Evolutionary conservation across 1,140 invertebrate species (phyloP).

Genomic region (Diploscapter pachys): DNA sequence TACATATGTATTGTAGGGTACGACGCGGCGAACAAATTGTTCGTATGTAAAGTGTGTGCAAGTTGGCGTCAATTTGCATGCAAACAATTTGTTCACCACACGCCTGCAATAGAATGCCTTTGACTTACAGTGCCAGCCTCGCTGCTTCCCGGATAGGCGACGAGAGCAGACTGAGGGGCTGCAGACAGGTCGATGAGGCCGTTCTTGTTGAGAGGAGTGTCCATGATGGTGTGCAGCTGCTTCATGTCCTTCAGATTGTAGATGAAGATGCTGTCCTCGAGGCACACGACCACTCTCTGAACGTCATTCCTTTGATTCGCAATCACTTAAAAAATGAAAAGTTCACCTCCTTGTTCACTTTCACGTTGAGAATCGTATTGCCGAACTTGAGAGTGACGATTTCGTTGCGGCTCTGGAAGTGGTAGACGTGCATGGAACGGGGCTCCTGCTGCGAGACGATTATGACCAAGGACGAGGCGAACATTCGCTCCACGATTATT

Average conservation of each 20-base stretch:
- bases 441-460: slow-evolving; percentile 86
- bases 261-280: slow-evolving; percentile 95
- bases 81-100: background rate
- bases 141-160: slow-evolving; percentile 83
- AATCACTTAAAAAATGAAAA: background rate
- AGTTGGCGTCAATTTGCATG: slow-evolving; percentile 6
- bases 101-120: background rate
- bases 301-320: slow-evolving; percentile 51
- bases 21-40: background rate
- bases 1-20: slow-evolving; percentile 47
- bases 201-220: slow-evolving; percentile 88
- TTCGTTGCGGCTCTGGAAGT: slow-evolving; percentile 95
- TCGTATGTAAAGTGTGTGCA: too few species aligned
- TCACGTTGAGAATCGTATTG: slow-evolving; percentile 91
- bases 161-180: slow-evolving; percentile 80
- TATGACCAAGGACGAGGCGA: slow-evolving; percentile 91
- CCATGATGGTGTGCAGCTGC: slow-evolving; percentile 86
- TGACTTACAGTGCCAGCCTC: slow-evolving; percentile 27
- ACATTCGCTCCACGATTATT: slow-evolving; percentile 88
- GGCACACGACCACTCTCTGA: slow-evolving; percentile 87
- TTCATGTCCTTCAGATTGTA: slow-evolving; percentile 99
- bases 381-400: slow-evolving; percentile 98
- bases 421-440: slow-evolving; percentile 88
- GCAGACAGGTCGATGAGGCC: slow-evolving; percentile 87
- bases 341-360: slow-evolving; percentile 88